Conservation (phyloP, 2,113 vertebrate species). For the Propithecus coquereli region DNA sequence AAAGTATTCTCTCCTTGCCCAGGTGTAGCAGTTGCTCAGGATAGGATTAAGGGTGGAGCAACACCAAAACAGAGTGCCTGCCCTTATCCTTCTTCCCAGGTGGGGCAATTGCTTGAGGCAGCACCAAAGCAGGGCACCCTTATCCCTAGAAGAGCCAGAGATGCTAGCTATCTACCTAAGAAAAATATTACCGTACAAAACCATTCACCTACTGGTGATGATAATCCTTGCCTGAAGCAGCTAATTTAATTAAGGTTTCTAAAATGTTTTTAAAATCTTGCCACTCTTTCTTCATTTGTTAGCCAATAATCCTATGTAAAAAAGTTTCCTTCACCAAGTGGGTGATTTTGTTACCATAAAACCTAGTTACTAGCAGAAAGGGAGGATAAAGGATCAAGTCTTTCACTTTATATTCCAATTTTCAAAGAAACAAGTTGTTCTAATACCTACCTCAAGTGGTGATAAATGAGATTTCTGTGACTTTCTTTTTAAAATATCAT, state of each 20-base stretch:
- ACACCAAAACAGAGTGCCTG: too few relatives aligned
- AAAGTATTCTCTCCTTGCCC: too few relatives aligned
- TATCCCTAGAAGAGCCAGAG: too few relatives aligned
- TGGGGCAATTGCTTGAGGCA: too few relatives aligned
- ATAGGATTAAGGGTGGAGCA: too few relatives aligned
- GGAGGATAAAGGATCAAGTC: background rate
- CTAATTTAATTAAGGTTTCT: slow-evolving; percentile 19
- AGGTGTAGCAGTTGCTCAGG: too few relatives aligned
- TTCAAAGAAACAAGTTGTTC: background rate
- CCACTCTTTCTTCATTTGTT: background rate
- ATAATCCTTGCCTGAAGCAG: background rate
- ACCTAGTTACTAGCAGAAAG: background rate
- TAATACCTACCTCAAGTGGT: slow-evolving; percentile 10
- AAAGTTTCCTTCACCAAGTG: background rate
- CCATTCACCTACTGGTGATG: background rate
- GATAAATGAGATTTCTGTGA: background rate
- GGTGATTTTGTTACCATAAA: background rate
- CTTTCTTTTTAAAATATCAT: slow-evolving; percentile 18
- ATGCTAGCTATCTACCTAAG: too few relatives aligned
- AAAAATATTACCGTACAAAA: background rate
- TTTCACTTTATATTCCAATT: background rate
- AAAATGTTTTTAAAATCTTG: background rate
- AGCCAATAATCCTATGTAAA: background rate
- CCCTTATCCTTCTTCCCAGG: too few relatives aligned
- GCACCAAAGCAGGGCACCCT: too few relatives aligned